Base-by-base conservation (phyloP, 1,140 invertebrate species). In the Drosophila grimshawi region DNA sequence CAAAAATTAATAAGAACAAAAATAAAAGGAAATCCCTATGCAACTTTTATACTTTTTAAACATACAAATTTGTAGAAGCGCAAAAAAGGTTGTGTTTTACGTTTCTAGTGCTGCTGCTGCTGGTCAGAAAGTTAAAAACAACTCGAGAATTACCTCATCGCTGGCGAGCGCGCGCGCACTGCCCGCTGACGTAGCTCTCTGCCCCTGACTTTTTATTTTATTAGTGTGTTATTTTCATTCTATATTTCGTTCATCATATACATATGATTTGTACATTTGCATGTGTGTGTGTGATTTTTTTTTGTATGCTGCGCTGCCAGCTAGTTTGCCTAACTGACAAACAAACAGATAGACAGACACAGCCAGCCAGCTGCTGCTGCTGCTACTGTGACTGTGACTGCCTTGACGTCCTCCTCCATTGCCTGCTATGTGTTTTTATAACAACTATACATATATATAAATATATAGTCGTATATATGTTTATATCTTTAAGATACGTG, bases 171-270 rank as follows among this genome's bases (percentile, higher is more conserved):
- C 8, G 37, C 45, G 64, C 64, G 30, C 45, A 65, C 81, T 78
- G 32, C 35, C 51, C 45, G 72, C 78, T 81, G 76, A 74, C 65
- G 74, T 81, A 78, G 77, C 66, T 59, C 65, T 70, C 77, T 88
- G 83, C 80, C 83, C 83, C 83, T 88, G 85, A 89, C 80, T 88
- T 88, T 89, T 88, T 89, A 80, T 66, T 76, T 72, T 70, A 64
- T 76, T 76, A 64, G 53, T 71, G 53, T 71, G 67, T 76, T 71
- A 64, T 76, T 57, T 76, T 69, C 10, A 64, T 76, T 71, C 59
- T 64, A 76, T 71, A 76, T 76, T 61, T 69, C 66, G 65, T 75
- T 65, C 69, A 79, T 81, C 72, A 68, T 76, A 79, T 76, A 82
- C 70, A 76, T 88, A 80, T 82, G 68, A 68, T 79, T 79, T 88